Percentiles rank a stretch among this genome's conserved stretches.
phyloP scores from a whole-genome alignment of 2,888 invertebrate genomes.

The Andrena praecox region DNA sequence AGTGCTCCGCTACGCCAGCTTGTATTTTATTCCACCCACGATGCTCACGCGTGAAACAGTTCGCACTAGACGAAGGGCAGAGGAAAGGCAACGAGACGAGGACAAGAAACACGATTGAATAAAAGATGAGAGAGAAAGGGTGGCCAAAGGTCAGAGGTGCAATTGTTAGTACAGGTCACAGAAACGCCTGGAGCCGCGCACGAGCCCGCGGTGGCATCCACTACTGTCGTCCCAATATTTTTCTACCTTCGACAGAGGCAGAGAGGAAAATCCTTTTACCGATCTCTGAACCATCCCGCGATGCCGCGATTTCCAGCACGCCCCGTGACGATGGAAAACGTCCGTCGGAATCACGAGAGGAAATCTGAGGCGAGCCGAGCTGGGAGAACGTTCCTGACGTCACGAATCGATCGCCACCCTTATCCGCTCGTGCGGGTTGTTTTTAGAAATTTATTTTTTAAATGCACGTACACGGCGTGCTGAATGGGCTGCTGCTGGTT shows the following conservation, averaged over 20 bases:
- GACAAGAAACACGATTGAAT: slow-evolving; percentile 9
- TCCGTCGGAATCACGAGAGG: slow-evolving; percentile 9
- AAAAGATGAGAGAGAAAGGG: slow-evolving; percentile 46
- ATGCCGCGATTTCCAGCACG: neutral
- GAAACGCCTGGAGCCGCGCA: slow-evolving; percentile 43
- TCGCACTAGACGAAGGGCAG: neutral
- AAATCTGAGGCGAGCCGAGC: slow-evolving; percentile 1
- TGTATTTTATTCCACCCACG: too few relatives aligned
- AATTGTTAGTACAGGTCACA: slow-evolving; percentile 68
- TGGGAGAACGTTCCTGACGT: neutral
- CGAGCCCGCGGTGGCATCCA: slow-evolving; percentile 27
- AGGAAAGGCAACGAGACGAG: neutral
- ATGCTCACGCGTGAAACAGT: neutral
- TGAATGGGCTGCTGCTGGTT: too few relatives aligned
- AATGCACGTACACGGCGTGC: neutral
- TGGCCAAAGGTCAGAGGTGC: slow-evolving; percentile 76
- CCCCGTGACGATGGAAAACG: slow-evolving; percentile 12
- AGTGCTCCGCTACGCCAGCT: too few relatives aligned
- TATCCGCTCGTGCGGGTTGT: neutral
- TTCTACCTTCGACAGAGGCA: slow-evolving; percentile 4
- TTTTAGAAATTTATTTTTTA: neutral
- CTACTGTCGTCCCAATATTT: slow-evolving; percentile 37
- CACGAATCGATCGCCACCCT: slow-evolving; percentile 2
- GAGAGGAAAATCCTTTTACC: slow-evolving; percentile 26
- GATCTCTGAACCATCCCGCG: neutral